These are phyloP conservation scores for Cheirogaleus medius DNA, from an alignment of 2,113 vertebrate genomes.

Conservation along the genomic window DNA sequence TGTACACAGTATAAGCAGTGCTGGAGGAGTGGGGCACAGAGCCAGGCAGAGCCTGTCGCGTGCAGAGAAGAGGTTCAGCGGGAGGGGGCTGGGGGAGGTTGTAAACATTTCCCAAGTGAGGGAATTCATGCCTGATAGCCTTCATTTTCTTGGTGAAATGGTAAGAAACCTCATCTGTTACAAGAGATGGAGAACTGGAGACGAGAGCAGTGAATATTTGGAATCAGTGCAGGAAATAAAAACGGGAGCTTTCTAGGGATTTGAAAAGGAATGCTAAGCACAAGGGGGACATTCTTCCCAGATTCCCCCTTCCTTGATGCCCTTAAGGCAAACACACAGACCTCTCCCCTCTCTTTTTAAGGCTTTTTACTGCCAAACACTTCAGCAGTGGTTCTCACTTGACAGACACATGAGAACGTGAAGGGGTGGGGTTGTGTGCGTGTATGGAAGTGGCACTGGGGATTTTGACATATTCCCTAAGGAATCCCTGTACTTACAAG, in stretches of 20 bases:
- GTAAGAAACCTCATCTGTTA: not conserved
- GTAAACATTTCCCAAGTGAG: not conserved
- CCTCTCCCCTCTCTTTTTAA: not conserved
- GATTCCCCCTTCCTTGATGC: not conserved
- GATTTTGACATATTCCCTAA: not conserved
- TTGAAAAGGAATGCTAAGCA: not conserved
- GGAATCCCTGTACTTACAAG: not conserved
- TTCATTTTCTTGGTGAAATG: not conserved
- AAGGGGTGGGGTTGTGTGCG: not conserved
- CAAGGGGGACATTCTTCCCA: not conserved
- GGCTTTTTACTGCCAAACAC: not conserved
- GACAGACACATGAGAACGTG: not conserved
- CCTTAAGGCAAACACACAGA: not conserved
- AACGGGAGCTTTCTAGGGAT: not conserved
- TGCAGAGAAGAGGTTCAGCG: not conserved
- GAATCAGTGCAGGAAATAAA: not conserved
- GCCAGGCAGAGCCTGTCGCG: not conserved
- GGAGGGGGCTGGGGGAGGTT: not conserved
- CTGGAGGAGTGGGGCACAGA: not conserved
- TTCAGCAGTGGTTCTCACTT: not conserved
- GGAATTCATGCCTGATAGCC: not conserved
- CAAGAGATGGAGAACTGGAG: not conserved
- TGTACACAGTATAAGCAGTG: not conserved
- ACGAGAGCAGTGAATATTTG: not conserved
- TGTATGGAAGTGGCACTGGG: not conserved